Percentiles rank a stretch among this genome's conserved stretches.
These are phyloP conservation scores for Drosophila hamatofila DNA, from an alignment of 2,888 invertebrate species.

Conservation along the genomic window DNA sequence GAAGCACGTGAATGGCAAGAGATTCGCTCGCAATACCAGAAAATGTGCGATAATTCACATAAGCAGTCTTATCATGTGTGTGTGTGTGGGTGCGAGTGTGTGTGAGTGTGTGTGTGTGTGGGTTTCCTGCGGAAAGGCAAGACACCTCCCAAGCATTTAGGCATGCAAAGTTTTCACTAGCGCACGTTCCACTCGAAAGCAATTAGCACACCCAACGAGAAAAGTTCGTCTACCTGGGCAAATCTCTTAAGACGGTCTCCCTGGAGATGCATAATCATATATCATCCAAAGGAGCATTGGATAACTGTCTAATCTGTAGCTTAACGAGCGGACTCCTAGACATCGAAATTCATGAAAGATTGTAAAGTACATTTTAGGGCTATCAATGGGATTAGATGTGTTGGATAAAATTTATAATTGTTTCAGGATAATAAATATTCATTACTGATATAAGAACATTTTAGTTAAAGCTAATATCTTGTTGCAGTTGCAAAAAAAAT, in stretches of 20 bases:
- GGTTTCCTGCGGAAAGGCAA: slow-evolving; percentile 72
- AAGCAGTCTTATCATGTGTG: slow-evolving; percentile 74
- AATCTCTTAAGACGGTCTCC: slow-evolving; percentile 1
- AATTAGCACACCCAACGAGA: slow-evolving; percentile 57
- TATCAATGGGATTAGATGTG: no score
- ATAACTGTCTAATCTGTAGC: not conserved
- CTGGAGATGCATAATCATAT: not conserved
- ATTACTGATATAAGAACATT: no score
- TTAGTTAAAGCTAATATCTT: no score
- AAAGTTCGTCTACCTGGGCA: slow-evolving; percentile 36
- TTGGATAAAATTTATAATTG: not conserved
- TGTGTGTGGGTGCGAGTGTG: slow-evolving; percentile 8
- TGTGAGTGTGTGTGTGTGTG: slow-evolving; percentile 13
- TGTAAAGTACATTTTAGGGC: not conserved
- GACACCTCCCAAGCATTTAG: slow-evolving; percentile 72
- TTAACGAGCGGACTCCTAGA: not conserved
- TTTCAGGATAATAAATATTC: no score
- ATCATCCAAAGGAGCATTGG: not conserved
- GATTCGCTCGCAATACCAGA: slow-evolving; percentile 61
- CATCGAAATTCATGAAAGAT: not conserved
- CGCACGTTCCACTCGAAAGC: slow-evolving; percentile 76
- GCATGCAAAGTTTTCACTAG: slow-evolving; percentile 72
- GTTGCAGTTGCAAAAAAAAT: no score
- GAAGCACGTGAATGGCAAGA: slow-evolving; percentile 29
- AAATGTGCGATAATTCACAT: slow-evolving; percentile 81